Evolutionary conservation across 2,797 vertebrate species (phyloP), one percentile per base, ranked within the genome.

Genomic region (Somateria mollissima): DNA sequence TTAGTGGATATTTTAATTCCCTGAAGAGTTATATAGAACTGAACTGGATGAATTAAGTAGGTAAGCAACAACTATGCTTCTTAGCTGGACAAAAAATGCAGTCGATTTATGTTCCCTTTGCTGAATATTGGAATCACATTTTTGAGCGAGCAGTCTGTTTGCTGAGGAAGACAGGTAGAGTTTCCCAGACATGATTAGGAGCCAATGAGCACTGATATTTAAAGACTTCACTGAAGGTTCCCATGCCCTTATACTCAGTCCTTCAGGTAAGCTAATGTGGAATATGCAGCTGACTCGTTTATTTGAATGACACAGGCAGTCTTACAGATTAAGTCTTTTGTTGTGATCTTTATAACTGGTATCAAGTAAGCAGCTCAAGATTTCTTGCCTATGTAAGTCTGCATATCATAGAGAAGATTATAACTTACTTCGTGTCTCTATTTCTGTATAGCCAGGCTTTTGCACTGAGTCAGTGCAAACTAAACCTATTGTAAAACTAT

Each of bases 341-440:
- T 57, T 80, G 17, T 69, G 39, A 37, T 45, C 76, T 91, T 94
- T 77, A 19, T 87, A 81, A 94, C 9, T 10, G 3, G 19, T 45
- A 58, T 87, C 49, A 15, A 34, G 4, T 74, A 95, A 94, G 69
- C 27, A 91, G 89, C 61, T 95, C 87, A 94, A 85, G 32, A 45
- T 49, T 39, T 70, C 73, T 67, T 13, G 27, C 65, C 32, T 78
- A 0, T n/a, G 20, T 74, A 69, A 94, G 28, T 86, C 70, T 66
- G 24, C 24, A 32, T 76, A 8, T 32, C 80, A 10, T n/a, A 41
- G 72, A 75, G 45, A 30, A 64, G 75, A 81, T 93, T 86, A 36
- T 58, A 67, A 64, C 32, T 82, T 45, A 22, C 10, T 72, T 90
- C 10, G 0, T 15, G 36, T 51, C 58, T 28, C 19, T 54, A 2